Conservation (phyloP, 2,113 vertebrate species). For the Hirundichthys speculiger region DNA sequence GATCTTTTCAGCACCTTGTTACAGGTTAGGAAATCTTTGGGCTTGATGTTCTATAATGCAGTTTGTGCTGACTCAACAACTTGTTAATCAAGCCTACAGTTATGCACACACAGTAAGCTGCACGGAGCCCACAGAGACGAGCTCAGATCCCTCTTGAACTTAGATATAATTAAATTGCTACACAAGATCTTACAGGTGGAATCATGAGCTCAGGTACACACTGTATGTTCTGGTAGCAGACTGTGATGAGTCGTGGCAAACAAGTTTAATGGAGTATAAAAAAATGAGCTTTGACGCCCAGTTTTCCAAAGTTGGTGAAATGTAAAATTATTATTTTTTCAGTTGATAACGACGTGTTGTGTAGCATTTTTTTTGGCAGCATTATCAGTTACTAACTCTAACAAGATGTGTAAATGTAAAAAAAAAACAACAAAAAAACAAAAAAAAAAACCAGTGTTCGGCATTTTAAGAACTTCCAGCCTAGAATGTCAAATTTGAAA, state of each 20-base stretch:
- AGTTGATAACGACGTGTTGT: not conserved
- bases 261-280: conserved; percentile 4
- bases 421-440: not conserved
- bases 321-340: not conserved
- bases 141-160: conserved; percentile 70
- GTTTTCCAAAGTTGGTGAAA: not conserved
- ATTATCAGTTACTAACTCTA: conserved; percentile 21
- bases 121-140: conserved; percentile 72
- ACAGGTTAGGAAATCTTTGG: conserved; percentile 59
- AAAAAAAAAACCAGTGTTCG: no score
- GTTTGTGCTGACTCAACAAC: conserved; percentile 77
- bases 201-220: conserved; percentile 64
- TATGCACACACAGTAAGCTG: conserved; percentile 75
- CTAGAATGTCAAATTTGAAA: conserved; percentile 44
- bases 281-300: conserved; percentile 19
- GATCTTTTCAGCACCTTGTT: conserved; percentile 47
- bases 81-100: conserved; percentile 77
- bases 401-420: conserved; percentile 15
- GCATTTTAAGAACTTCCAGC: conserved; percentile 18
- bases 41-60: conserved; percentile 55
- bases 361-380: not conserved
- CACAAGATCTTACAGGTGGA: conserved; percentile 63
- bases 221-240: conserved; percentile 46
- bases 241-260: conserved; percentile 26
- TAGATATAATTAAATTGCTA: conserved; percentile 80